phyloP scores from a whole-genome alignment of 2,888 invertebrate genomes.

The Ditylenchus weischeri region DNA sequence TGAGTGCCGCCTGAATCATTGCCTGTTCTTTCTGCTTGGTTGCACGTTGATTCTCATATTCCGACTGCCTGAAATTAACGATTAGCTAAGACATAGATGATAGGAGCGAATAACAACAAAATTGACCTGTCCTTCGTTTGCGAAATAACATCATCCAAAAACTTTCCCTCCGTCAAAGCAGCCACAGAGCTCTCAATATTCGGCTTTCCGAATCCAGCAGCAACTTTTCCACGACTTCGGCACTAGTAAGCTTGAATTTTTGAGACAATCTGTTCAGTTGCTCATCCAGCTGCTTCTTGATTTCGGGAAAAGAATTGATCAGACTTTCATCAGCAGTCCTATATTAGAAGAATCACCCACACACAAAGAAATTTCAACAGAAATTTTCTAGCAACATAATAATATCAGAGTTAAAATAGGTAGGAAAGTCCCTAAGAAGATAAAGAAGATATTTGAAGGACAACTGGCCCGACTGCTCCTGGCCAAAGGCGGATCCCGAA shows the following conservation, averaged over 20 bases:
- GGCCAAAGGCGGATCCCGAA: too few species aligned
- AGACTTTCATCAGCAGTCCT: conserved; percentile 49
- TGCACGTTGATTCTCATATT: conserved; percentile 46
- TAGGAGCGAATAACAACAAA: too few species aligned
- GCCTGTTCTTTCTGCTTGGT: conserved; percentile 45
- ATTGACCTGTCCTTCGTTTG: conserved; percentile 39
- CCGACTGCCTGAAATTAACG: conserved; percentile 32
- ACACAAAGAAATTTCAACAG: too few species aligned
- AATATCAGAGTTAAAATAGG: too few species aligned
- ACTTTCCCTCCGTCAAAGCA: conserved; percentile 42
- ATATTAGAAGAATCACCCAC: background rate
- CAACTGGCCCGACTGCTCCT: too few species aligned
- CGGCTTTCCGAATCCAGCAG: conserved; percentile 47
- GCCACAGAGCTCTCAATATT: conserved; percentile 49
- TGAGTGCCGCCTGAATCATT: background rate
- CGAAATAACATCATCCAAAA: conserved; percentile 41
- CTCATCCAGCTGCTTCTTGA: conserved; percentile 54
- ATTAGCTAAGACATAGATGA: background rate
- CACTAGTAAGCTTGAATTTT: conserved; percentile 53
- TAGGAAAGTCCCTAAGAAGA: too few species aligned
- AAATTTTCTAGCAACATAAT: too few species aligned
- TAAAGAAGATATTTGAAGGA: too few species aligned
- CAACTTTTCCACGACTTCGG: conserved; percentile 53
- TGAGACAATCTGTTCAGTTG: conserved; percentile 54
- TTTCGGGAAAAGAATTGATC: conserved; percentile 51